A percentile compares a stretch with the other conserved stretches of the same genome.
Conservation (phyloP, 1,140 invertebrate species). For the Thaumatotibia leucotreta region DNA sequence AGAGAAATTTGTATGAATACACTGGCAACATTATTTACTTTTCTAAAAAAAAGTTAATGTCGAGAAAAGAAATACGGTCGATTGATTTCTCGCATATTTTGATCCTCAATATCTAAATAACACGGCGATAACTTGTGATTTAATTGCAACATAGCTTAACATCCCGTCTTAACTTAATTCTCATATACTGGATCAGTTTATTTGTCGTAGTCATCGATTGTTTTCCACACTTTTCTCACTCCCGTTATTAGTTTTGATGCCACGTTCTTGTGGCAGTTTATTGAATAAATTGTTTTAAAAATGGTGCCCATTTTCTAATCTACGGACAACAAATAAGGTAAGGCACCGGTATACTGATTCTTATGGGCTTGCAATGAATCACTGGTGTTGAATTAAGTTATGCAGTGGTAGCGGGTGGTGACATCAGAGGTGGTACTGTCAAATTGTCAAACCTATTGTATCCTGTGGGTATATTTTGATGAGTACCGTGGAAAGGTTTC, state of each 20-base stretch:
- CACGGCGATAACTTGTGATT: not conserved
- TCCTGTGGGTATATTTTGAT: too few species aligned
- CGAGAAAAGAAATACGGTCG: not conserved
- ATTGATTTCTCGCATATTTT: conserved; percentile 4
- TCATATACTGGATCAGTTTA: not conserved
- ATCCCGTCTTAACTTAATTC: not conserved
- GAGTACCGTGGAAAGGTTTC: too few species aligned
- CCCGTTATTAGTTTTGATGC: conserved; percentile 3
- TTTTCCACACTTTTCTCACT: not conserved
- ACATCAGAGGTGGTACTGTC: conserved; percentile 11
- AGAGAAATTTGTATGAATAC: too few species aligned
- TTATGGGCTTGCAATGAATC: not conserved
- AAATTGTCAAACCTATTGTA: too few species aligned
- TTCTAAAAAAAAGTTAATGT: too few species aligned
- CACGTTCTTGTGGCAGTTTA: conserved; percentile 2
- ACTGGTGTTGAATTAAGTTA: not conserved
- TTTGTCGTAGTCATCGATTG: not conserved
- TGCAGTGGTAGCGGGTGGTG: conserved; percentile 4
- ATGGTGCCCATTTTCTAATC: not conserved
- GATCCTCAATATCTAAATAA: not conserved
- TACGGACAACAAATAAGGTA: not conserved
- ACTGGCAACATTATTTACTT: not conserved
- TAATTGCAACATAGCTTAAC: not conserved
- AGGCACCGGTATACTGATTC: not conserved
- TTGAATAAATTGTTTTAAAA: not conserved